These are phyloP conservation scores for Megalonaias nervosa DNA, from an alignment of 1,140 invertebrate species.

Conservation along the genomic window DNA sequence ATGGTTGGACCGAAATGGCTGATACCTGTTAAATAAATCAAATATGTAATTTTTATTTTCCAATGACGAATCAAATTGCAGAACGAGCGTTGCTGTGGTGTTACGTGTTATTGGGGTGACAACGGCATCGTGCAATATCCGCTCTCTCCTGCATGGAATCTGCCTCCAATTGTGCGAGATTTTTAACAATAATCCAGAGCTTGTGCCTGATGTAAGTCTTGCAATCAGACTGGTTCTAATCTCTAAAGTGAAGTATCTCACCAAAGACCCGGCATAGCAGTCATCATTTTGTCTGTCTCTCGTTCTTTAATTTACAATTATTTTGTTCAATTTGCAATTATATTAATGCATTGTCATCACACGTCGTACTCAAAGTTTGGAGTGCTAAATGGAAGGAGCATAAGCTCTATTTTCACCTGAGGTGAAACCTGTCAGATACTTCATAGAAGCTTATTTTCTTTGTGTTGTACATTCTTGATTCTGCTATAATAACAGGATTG, in stretches of 20 bases:
- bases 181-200: conserved; percentile 36
- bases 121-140: conserved; percentile 76
- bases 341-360: conserved; percentile 6
- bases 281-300: not conserved
- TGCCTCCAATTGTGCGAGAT: conserved; percentile 62
- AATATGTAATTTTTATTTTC: not conserved
- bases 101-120: conserved; percentile 78
- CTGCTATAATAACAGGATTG: too few relatives aligned
- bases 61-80: conserved; percentile 4
- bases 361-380: not conserved
- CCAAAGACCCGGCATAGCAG: not conserved
- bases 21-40: not conserved
- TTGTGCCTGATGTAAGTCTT: conserved; percentile 74
- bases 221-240: not conserved
- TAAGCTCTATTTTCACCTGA: not conserved
- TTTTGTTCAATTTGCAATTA: not conserved
- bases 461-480: too few relatives aligned
- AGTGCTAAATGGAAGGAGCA: not conserved
- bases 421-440: too few relatives aligned
- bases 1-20: too few relatives aligned
- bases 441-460: too few relatives aligned
- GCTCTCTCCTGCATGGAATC: conserved; percentile 53
- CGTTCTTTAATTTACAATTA: not conserved
- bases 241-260: not conserved
- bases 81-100: conserved; percentile 57